Conservation (phyloP, 1,140 invertebrate genomes). For the Venturia canescens region DNA sequence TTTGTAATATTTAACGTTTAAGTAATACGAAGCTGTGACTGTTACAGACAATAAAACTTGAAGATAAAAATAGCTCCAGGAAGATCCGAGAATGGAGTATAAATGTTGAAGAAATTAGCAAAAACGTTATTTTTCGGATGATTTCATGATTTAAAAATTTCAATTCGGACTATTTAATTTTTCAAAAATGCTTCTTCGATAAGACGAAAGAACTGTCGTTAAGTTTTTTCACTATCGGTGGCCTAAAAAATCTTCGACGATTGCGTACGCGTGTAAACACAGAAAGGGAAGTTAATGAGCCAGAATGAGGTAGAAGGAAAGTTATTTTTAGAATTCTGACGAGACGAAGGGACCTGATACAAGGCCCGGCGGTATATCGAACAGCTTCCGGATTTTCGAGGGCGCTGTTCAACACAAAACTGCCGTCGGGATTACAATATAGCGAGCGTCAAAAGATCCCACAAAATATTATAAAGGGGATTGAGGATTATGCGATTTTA, state of each 20-base stretch:
- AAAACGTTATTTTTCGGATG: no score
- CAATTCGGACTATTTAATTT: no score
- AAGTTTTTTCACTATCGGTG: not conserved
- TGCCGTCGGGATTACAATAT: not conserved
- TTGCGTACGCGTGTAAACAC: not conserved
- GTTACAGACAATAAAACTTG: no score
- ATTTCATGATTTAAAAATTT: no score
- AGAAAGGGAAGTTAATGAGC: slow-evolving; percentile 23
- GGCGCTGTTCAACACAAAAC: not conserved
- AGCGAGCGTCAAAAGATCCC: not conserved
- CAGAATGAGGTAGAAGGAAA: not conserved
- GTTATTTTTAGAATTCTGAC: slow-evolving; percentile 27
- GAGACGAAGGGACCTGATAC: not conserved
- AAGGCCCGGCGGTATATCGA: not conserved
- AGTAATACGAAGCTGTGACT: no score
- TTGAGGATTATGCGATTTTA: not conserved
- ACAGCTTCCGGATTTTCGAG: slow-evolving; percentile 8
- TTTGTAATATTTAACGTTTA: not conserved
- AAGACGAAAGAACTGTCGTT: no score
- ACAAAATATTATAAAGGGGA: not conserved
- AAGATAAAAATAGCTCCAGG: no score
- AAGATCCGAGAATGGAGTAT: no score
- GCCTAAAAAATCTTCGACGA: not conserved
- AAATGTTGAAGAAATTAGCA: no score
- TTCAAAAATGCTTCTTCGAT: no score